Conservation (phyloP, 2,113 vertebrate species). For the Pavo muticus region DNA sequence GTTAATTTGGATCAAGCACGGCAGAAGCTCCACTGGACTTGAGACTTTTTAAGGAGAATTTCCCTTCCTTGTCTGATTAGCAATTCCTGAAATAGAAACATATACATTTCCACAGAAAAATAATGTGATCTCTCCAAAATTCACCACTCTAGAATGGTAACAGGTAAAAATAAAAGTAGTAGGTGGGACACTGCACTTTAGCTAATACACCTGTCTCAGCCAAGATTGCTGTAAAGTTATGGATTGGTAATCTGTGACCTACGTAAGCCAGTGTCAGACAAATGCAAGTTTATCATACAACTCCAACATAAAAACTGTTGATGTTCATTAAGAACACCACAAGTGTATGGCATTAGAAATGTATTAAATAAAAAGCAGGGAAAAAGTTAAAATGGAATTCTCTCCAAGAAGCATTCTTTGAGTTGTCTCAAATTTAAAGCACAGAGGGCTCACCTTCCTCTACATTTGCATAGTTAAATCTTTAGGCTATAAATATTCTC, state of each 20-base stretch:
- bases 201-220: neutral
- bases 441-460: neutral
- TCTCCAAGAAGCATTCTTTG: neutral
- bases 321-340: neutral
- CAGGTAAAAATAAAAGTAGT: neutral
- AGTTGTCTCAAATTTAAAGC: neutral
- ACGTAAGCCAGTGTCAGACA: neutral
- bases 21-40: neutral
- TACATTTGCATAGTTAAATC: neutral
- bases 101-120: neutral
- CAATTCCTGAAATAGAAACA: rapidly evolving
- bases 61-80: neutral
- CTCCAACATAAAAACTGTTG: neutral
- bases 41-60: neutral
- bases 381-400: neutral
- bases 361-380: neutral
- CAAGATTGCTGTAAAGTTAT: neutral
- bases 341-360: neutral
- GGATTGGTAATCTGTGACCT: neutral
- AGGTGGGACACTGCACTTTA: neutral
- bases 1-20: neutral
- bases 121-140: neutral
- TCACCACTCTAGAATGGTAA: neutral
- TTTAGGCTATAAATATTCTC: neutral
- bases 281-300: neutral